A percentile compares a stretch with the other conserved stretches of the same genome.
phyloP scores from a whole-genome alignment of 2,797 vertebrate species.

The Microctenopoma stevenorrisi region DNA sequence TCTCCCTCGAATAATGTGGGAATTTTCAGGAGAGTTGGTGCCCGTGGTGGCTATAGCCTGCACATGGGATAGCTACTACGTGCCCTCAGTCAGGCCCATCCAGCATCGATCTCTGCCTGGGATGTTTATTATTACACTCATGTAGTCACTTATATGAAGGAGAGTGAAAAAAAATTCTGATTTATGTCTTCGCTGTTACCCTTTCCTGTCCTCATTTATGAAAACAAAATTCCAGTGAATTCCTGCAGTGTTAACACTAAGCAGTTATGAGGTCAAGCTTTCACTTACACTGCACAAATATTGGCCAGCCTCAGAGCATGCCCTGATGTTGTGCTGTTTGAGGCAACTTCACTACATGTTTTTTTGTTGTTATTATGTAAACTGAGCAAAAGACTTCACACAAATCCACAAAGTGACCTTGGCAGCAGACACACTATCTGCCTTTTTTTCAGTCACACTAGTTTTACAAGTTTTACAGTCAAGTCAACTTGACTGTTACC shows the following conservation, averaged over 20 bases:
- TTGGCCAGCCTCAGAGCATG: constrained; percentile 17
- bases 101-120: constrained; percentile 72
- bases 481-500: constrained; percentile 68
- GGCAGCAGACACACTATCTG: constrained; percentile 71
- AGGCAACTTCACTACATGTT: constrained; percentile 23
- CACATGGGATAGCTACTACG: constrained; percentile 68
- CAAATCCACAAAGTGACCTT: constrained; percentile 64
- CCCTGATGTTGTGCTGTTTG: constrained; percentile 18
- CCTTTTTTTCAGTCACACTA: constrained; percentile 54
- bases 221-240: constrained; percentile 80
- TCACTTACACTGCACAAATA: constrained; percentile 70
- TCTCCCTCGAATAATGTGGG: constrained; percentile 82
- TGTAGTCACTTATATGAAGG: constrained; percentile 70
- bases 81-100: constrained; percentile 80
- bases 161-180: constrained; percentile 59
- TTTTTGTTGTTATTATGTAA: constrained; percentile 11
- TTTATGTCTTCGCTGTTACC: constrained; percentile 76
- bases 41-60: constrained; percentile 61
- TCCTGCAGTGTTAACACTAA: constrained; percentile 73
- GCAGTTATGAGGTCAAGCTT: constrained; percentile 72
- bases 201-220: constrained; percentile 76
- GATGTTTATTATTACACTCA: constrained; percentile 82
- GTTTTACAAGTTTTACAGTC: constrained; percentile 56
- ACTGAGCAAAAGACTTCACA: constrained; percentile 33
- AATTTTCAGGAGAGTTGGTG: constrained; percentile 71